phyloP scores from a whole-genome alignment of 2,113 vertebrate genomes.

The Plestiodon gilberti region DNA sequence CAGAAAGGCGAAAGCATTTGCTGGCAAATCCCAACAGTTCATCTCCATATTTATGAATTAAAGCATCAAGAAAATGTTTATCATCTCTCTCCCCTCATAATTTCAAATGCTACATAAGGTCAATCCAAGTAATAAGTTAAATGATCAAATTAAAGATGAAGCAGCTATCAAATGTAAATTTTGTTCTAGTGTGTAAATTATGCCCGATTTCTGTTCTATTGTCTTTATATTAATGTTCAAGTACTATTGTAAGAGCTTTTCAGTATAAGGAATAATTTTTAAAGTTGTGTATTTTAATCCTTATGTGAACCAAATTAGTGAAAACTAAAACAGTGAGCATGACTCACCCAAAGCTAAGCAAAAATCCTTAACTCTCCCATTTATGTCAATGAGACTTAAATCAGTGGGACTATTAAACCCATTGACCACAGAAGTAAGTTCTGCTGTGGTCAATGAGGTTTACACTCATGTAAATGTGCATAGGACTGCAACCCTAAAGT shows the following conservation, averaged over 20 bases:
- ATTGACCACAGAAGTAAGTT: too few relatives aligned
- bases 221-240: neutral
- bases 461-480: too few relatives aligned
- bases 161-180: neutral
- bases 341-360: neutral
- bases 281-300: neutral
- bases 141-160: too few relatives aligned
- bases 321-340: neutral
- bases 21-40: neutral
- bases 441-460: too few relatives aligned
- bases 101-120: neutral
- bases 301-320: neutral
- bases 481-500: too few relatives aligned
- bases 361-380: too few relatives aligned
- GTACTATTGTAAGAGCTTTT: neutral
- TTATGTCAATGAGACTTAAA: neutral
- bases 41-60: neutral
- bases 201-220: neutral
- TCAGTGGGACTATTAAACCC: neutral
- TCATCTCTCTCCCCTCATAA: neutral
- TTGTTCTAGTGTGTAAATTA: neutral
- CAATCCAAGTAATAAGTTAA: neutral
- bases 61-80: neutral
- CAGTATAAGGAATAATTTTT: neutral
- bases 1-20: neutral